phyloP scores from a whole-genome alignment of 2,113 vertebrate species.

The Megaleporinus macrocephalus region DNA sequence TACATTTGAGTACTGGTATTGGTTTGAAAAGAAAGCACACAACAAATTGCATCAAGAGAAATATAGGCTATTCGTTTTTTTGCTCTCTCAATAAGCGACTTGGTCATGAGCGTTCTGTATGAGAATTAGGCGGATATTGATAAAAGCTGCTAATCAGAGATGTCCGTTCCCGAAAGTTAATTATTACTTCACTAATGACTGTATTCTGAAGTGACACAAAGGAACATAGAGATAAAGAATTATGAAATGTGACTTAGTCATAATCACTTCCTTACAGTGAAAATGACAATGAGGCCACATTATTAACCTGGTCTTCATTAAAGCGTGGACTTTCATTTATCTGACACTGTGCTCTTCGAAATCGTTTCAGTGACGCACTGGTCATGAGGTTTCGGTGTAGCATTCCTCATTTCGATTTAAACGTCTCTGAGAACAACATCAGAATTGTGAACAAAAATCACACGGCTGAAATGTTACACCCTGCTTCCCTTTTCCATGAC shows the following conservation, averaged over 20 bases:
- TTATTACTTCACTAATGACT: background rate
- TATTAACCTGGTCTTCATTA: background rate
- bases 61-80: background rate
- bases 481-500: conserved; percentile 39
- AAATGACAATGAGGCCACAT: background rate
- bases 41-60: background rate
- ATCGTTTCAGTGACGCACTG: background rate
- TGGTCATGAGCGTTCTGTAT: background rate
- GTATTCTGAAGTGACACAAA: background rate
- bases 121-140: background rate
- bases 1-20: background rate
- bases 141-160: background rate
- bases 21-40: background rate
- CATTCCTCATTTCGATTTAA: background rate
- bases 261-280: conserved; percentile 36
- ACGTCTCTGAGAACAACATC: background rate
- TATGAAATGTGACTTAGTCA: background rate
- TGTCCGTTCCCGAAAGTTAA: background rate
- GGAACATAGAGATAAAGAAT: background rate
- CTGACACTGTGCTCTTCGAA: background rate
- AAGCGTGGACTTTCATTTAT: background rate
- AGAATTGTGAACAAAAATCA: conserved; percentile 26
- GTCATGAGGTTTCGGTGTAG: background rate
- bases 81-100: background rate
- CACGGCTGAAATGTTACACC: conserved; percentile 36